Percentiles rank a stretch among this genome's conserved stretches.
These are phyloP conservation scores for Bufo bufo DNA, from an alignment of 2,113 vertebrate genomes.

Conservation along the genomic window DNA sequence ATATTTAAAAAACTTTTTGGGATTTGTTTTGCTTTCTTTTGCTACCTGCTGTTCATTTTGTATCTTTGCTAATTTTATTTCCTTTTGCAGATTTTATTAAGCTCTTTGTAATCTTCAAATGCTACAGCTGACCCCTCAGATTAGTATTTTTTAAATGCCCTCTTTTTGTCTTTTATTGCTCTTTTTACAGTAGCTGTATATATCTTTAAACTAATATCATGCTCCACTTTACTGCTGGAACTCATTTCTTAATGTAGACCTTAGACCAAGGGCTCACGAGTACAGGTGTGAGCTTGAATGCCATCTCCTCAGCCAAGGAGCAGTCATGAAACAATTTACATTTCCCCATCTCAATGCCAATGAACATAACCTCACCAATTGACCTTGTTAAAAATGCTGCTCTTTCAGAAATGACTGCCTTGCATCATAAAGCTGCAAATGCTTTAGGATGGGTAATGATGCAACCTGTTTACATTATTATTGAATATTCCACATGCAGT, in stretches of 20 bases:
- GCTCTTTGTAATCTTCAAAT: too few relatives aligned
- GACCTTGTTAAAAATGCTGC: slow-evolving; percentile 47
- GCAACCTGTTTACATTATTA: slow-evolving; percentile 48
- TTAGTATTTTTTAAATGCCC: too few relatives aligned
- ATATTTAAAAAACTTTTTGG: too few relatives aligned
- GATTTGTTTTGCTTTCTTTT: too few relatives aligned
- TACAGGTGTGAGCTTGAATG: not conserved
- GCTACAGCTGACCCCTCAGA: too few relatives aligned
- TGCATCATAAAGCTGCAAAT: slow-evolving; percentile 33
- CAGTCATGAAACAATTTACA: not conserved
- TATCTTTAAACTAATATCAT: not conserved
- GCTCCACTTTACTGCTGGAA: not conserved
- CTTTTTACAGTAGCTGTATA: too few relatives aligned
- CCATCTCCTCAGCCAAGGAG: not conserved
- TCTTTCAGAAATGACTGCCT: slow-evolving; percentile 22
- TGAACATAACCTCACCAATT: slow-evolving; percentile 43
- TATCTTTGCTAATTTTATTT: too few relatives aligned
- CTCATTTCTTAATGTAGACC: not conserved
- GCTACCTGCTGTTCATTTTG: too few relatives aligned
- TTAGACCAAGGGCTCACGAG: not conserved
- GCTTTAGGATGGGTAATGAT: slow-evolving; percentile 22
- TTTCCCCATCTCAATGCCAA: not conserved
- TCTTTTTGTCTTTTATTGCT: too few relatives aligned
- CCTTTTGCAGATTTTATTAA: too few relatives aligned
- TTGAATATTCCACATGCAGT: slow-evolving; percentile 41